Conservation (phyloP, 2,113 vertebrate species). For the Plecturocebus donacophilus region DNA sequence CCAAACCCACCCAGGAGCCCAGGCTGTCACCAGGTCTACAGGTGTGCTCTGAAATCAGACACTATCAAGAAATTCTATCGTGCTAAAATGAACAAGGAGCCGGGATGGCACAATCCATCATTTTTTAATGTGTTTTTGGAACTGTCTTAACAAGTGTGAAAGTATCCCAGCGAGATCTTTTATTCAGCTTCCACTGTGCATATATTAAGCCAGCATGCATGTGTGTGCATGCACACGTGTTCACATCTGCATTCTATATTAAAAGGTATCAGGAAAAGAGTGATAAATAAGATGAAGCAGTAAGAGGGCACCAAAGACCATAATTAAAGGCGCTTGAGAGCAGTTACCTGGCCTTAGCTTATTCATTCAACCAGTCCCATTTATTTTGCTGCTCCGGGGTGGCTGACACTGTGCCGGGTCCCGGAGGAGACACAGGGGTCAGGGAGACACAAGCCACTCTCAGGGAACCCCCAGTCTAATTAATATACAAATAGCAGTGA, state of each 20-base stretch:
- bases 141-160: not conserved
- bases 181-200: not conserved
- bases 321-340: not conserved
- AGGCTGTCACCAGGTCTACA: conserved; percentile 44
- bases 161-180: not conserved
- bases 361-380: not conserved
- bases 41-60: conserved; percentile 56
- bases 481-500: not conserved
- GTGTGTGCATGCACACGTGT: not conserved
- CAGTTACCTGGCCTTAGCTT: not conserved
- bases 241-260: not conserved
- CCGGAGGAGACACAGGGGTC: not conserved
- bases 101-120: not conserved
- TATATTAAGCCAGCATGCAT: not conserved
- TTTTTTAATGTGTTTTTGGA: not conserved
- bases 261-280: not conserved
- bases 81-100: not conserved
- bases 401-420: not conserved
- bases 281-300: not conserved
- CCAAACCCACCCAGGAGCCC: not conserved
- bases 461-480: not conserved
- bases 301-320: not conserved
- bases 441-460: not conserved
- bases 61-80: not conserved
- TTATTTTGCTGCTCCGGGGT: not conserved